Conservation (phyloP, 2,797 vertebrate species). For the Scolopax rusticola region DNA sequence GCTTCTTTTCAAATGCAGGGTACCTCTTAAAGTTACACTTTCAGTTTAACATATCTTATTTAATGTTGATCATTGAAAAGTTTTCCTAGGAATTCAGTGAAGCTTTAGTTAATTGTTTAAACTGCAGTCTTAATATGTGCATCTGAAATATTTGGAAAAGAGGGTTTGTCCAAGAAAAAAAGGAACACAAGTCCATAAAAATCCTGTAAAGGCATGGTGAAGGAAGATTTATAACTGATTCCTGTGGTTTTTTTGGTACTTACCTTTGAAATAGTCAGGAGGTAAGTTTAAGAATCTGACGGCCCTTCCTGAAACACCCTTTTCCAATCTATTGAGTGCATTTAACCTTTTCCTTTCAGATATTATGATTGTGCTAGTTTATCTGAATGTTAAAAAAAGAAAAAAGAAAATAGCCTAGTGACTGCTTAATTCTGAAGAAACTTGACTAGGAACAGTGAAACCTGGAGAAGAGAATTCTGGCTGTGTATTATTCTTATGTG, state of each 20-base stretch:
- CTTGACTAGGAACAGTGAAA: not conserved
- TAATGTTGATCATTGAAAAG: not conserved
- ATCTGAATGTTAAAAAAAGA: not conserved
- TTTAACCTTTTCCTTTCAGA: constrained; percentile 21
- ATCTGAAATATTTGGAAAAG: not conserved
- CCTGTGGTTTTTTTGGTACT: constrained; percentile 1
- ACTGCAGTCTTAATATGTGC: not conserved
- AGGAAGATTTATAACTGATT: constrained; percentile 35
- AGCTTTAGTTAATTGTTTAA: not conserved
- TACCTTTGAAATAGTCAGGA: constrained; percentile 40
- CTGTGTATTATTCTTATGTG: not conserved
- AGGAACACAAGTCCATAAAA: not conserved
- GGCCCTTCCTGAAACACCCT: constrained; percentile 7
- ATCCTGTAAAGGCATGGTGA: not conserved
- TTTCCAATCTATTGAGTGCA: not conserved
- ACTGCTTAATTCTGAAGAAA: not conserved
- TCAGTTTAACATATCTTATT: not conserved
- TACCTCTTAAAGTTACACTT: not conserved
- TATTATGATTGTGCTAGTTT: not conserved
- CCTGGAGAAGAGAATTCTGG: not conserved
- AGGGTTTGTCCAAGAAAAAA: not conserved
- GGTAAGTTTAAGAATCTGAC: not conserved
- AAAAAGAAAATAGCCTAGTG: too few relatives aligned
- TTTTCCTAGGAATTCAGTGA: not conserved
- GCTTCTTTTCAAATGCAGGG: not conserved